Percentiles rank a stretch among this genome's conserved stretches.
phyloP scores from a whole-genome alignment of 2,797 vertebrate genomes.

The Poeciliopsis infans region DNA sequence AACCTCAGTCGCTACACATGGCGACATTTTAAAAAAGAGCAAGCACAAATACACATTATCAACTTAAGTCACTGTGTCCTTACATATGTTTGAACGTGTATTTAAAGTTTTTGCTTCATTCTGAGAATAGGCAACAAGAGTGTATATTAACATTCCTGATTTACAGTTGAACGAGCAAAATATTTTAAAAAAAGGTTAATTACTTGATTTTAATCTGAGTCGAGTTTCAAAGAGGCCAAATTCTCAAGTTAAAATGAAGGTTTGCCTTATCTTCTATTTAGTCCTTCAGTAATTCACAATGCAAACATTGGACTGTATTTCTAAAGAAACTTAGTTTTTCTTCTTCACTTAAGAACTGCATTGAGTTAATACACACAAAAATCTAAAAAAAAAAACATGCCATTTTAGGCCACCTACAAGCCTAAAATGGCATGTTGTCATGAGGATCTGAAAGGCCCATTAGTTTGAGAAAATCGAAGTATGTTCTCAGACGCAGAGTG shows the following conservation, averaged over 20 bases:
- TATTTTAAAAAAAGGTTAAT: neutral
- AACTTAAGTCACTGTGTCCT: neutral
- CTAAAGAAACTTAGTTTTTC: neutral
- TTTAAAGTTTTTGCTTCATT: neutral
- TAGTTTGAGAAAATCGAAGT: neutral
- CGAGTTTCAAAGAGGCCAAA: neutral
- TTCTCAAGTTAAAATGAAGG: neutral
- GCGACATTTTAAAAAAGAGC: neutral
- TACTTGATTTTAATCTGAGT: neutral
- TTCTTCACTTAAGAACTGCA: neutral
- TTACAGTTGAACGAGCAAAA: neutral
- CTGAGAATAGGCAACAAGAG: neutral
- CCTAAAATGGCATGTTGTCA: neutral
- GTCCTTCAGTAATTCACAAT: neutral
- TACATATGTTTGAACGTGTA: neutral
- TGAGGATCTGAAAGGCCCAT: neutral
- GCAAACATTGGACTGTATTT: neutral
- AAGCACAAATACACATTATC: neutral
- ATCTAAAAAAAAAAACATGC: too few relatives aligned
- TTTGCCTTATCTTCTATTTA: neutral
- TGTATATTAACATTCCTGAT: neutral
- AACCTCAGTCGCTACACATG: slow-evolving; percentile 23
- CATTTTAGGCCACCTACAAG: neutral
- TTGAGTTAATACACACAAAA: neutral
- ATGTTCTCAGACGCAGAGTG: slow-evolving; percentile 5